A percentile compares a stretch with the other conserved stretches of the same genome.
These are phyloP conservation scores for Spinibarbus caldwelli DNA, from an alignment of 2,797 vertebrate species.

Conservation along the genomic window DNA sequence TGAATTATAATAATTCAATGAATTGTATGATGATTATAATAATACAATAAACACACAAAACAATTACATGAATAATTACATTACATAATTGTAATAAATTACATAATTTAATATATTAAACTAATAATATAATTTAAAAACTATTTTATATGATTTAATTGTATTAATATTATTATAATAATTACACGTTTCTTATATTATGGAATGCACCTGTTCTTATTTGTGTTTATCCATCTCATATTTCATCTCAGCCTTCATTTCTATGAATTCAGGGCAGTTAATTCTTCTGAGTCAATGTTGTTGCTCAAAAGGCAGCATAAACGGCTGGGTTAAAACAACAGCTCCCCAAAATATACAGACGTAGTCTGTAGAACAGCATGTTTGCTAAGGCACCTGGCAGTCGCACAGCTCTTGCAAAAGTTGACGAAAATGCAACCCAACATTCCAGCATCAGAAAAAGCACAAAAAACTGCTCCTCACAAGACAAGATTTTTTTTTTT, in stretches of 20 bases:
- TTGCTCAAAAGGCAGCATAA: conserved; percentile 25
- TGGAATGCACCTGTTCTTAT: conserved; percentile 25
- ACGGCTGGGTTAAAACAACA: conserved; percentile 34
- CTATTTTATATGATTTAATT: neutral
- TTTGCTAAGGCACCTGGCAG: conserved; percentile 38
- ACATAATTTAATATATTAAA: neutral
- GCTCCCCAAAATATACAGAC: conserved; percentile 25
- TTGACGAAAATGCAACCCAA: conserved; percentile 48
- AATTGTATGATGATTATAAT: neutral
- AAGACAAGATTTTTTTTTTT: conserved; percentile 13
- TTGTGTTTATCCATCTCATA: conserved; percentile 11
- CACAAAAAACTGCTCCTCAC: conserved; percentile 30
- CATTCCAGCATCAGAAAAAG: conserved; percentile 38
- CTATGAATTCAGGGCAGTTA: conserved; percentile 25
- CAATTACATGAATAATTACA: neutral
- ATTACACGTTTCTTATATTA: neutral
- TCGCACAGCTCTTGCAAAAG: conserved; percentile 34
- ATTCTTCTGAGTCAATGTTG: conserved; percentile 27
- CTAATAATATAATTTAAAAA: too few relatives aligned
- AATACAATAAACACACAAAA: neutral
- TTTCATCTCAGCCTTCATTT: conserved; percentile 17
- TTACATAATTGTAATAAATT: neutral
- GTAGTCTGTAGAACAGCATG: conserved; percentile 28
- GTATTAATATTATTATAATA: neutral
- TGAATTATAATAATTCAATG: neutral